These are phyloP conservation scores for Tetragnatha versicolor DNA, from an alignment of 1,140 invertebrate genomes.

Conservation along the genomic window DNA sequence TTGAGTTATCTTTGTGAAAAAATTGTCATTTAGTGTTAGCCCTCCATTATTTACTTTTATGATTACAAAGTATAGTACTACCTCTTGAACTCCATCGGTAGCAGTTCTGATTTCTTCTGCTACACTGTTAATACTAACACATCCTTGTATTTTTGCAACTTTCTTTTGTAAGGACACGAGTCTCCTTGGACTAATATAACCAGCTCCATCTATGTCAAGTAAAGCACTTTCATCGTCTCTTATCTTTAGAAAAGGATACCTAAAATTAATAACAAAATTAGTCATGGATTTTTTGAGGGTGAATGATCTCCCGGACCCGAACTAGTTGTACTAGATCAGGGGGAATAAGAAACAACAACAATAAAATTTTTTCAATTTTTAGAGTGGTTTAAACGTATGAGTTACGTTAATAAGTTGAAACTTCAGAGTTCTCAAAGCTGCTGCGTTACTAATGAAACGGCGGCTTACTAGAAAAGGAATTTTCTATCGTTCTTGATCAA, in stretches of 20 bases:
- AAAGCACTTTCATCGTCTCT: constrained; percentile 14
- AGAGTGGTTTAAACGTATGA: background rate
- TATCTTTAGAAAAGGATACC: constrained; percentile 27
- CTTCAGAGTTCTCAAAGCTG: background rate
- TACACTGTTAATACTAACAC: constrained; percentile 1
- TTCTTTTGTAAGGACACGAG: constrained; percentile 36
- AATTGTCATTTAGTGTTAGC: too few species aligned
- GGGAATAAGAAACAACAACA: background rate
- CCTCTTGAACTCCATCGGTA: background rate
- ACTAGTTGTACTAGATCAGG: background rate
- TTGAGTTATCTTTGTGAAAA: too few species aligned
- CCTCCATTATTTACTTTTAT: background rate
- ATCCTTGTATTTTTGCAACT: constrained; percentile 21
- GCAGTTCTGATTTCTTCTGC: background rate
- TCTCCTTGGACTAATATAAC: constrained; percentile 25
- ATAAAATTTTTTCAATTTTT: background rate
- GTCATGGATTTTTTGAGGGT: background rate
- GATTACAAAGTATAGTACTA: background rate
- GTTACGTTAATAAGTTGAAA: background rate
- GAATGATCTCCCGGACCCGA: background rate
- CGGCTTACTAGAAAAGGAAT: background rate
- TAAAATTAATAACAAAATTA: background rate
- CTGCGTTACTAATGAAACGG: background rate
- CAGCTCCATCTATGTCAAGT: constrained; percentile 17
- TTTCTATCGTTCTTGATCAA: background rate